Conservation (phyloP, 2,797 vertebrate species). For the Fistularia commersonii region DNA sequence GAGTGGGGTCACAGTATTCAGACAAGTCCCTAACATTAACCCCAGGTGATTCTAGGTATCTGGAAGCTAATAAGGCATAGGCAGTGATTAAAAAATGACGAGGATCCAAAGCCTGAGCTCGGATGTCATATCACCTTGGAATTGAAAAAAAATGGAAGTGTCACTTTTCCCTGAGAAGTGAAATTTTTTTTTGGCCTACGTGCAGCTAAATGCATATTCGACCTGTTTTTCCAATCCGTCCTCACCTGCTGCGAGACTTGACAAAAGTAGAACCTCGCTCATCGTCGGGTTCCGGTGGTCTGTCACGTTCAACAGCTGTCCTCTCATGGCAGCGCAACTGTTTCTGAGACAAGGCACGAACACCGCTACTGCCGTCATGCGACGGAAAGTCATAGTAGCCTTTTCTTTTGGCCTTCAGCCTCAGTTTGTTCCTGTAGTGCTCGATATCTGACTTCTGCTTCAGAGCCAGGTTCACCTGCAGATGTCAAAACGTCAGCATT, state of each 20-base stretch:
- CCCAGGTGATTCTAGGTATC: constrained; percentile 10
- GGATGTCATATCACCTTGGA: no score
- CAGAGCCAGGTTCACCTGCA: constrained; percentile 91
- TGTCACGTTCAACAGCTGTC: constrained; percentile 80
- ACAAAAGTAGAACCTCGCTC: constrained; percentile 86
- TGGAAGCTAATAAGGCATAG: constrained; percentile 14
- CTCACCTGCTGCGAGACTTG: constrained; percentile 90
- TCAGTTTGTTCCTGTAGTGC: constrained; percentile 96
- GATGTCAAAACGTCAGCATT: constrained; percentile 2
- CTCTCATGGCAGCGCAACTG: constrained; percentile 77
- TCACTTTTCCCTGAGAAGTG: no score
- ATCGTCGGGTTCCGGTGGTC: constrained; percentile 82
- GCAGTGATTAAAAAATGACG: no score
- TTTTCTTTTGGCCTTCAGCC: constrained; percentile 94
- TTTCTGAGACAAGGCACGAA: constrained; percentile 72
- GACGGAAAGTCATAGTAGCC: constrained; percentile 95
- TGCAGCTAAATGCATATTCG: constrained; percentile 24
- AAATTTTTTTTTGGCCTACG: constrained; percentile 22
- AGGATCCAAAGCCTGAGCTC: no score
- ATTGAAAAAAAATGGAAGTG: no score
- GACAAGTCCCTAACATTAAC: neutral
- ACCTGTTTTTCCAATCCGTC: constrained; percentile 26
- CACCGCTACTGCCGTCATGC: constrained; percentile 65
- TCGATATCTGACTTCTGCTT: constrained; percentile 99
- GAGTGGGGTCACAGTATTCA: constrained; percentile 31